Evolutionary conservation across 2,113 vertebrate species (phyloP), one percentile per base, ranked within the genome.

Genomic region (Calidris pugnax): DNA sequence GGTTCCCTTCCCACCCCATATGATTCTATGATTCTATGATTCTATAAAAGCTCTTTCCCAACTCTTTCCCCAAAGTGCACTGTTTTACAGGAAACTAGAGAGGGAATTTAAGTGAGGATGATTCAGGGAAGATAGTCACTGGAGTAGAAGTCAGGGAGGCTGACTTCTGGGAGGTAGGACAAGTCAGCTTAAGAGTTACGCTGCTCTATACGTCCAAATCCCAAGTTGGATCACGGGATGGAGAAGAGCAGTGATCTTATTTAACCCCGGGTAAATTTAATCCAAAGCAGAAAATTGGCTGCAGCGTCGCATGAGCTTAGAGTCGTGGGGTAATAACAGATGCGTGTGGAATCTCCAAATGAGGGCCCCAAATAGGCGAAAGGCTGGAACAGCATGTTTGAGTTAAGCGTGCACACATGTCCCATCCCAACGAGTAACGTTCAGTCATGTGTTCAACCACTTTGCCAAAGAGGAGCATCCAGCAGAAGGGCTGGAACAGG

Each of bases 251-350:
- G 48, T 1, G 20, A 27, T 92, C 27, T 66, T 47, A 67, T 60
- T 68, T 75, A 95, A 94, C 37, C 80, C 66, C 30, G 17, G 43
- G 15, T 17, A 81, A 90, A 56, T 60, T 59, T 51, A 91, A 94
- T 95, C 62, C 80, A 47, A 72, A 93, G 37, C 92, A 93, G 86
- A 95, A 69, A 72, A 22, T 37, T 95, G 95, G 89, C 88, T 63
- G 18, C 48, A 48, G 74, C 48, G 11, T 4, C 24, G 0, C 73
- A 41, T 4, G 20, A 90, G 73, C 23, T 66, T 13, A 33, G 39
- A 71, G 62, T 48, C 72, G 72, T 47, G 43, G 95, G 86, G 15
- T 81, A 85, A 66, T 35, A 66, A 59, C 87, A 96, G 86, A 93
- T 67, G 88, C 1, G 2, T n/a, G 37, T 60, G 85, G 85, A 94